These are phyloP conservation scores for Anneissia japonica DNA, from an alignment of 35 echinoderm and acorn worm species.

Conservation along the genomic window DNA sequence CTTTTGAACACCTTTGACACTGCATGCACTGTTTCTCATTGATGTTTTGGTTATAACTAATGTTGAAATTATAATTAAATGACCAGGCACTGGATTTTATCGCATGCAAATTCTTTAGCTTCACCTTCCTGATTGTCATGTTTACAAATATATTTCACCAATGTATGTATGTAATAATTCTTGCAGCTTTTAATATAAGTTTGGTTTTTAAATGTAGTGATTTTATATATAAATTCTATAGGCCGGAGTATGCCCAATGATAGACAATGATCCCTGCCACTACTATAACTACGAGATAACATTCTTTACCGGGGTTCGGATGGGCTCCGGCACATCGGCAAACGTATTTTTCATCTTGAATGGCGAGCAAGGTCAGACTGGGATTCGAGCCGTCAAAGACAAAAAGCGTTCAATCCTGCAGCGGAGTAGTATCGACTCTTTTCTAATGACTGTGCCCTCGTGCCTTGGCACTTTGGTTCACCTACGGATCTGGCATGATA, in stretches of 20 bases:
- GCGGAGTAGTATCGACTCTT: constrained; percentile 68
- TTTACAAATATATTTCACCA: no score
- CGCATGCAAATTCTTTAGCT: no score
- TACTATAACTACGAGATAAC: constrained; percentile 85
- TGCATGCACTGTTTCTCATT: no score
- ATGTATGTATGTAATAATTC: no score
- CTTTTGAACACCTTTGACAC: no score
- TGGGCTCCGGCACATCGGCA: constrained; percentile 54
- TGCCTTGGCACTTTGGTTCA: constrained; percentile 72
- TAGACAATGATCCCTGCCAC: constrained; percentile 66
- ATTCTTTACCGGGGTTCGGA: constrained; percentile 73
- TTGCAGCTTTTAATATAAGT: no score
- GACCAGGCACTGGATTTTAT: no score
- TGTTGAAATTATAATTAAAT: no score
- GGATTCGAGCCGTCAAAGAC: constrained; percentile 66
- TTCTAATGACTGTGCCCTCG: constrained; percentile 59
- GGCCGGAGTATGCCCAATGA: constrained; percentile 70
- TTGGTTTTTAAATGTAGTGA: no score
- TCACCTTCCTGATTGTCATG: no score
- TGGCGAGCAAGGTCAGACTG: constrained; percentile 60
- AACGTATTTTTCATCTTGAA: constrained; percentile 83
- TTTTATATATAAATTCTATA: no score
- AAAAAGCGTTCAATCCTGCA: constrained; percentile 57
- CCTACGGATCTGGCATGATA: constrained; percentile 89
- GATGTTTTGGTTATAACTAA: no score